These are phyloP conservation scores for Sebastes schlegelii DNA, from an alignment of 2,113 vertebrate species.

Conservation along the genomic window DNA sequence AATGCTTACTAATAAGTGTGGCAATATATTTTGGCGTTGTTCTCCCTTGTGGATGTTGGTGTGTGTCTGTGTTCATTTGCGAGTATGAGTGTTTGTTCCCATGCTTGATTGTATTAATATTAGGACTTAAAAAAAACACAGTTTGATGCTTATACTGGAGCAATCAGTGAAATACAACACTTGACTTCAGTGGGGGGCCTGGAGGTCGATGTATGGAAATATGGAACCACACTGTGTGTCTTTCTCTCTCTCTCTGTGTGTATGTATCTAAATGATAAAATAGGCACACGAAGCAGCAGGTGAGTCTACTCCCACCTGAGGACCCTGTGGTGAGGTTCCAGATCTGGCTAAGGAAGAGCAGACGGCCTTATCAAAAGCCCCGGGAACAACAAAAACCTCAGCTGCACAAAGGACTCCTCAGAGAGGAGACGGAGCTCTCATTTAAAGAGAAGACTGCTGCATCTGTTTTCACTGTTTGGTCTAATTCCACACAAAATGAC, in stretches of 20 bases:
- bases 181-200: slow-evolving; percentile 27
- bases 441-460: slow-evolving; percentile 62
- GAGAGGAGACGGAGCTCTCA: slow-evolving; percentile 59
- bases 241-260: background rate
- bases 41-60: slow-evolving; percentile 29
- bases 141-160: slow-evolving; percentile 25
- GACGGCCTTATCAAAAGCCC: slow-evolving; percentile 77
- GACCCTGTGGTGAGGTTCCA: slow-evolving; percentile 63
- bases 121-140: slow-evolving; percentile 12
- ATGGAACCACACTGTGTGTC: slow-evolving; percentile 1
- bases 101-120: slow-evolving; percentile 38
- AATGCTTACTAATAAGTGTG: slow-evolving; percentile 34
- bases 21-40: slow-evolving; percentile 29
- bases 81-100: slow-evolving; percentile 14
- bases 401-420: slow-evolving; percentile 69
- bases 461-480: slow-evolving; percentile 71
- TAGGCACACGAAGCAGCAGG: slow-evolving; percentile 66
- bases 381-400: slow-evolving; percentile 71
- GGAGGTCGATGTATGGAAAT: slow-evolving; percentile 51
- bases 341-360: slow-evolving; percentile 71
- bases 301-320: slow-evolving; percentile 69
- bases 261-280: slow-evolving; percentile 51
- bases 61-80: slow-evolving; percentile 24
- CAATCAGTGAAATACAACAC: slow-evolving; percentile 16
- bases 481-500: slow-evolving; percentile 58